phyloP scores from a whole-genome alignment of 2,797 vertebrate genomes.

The Acanthurus lineatus region DNA sequence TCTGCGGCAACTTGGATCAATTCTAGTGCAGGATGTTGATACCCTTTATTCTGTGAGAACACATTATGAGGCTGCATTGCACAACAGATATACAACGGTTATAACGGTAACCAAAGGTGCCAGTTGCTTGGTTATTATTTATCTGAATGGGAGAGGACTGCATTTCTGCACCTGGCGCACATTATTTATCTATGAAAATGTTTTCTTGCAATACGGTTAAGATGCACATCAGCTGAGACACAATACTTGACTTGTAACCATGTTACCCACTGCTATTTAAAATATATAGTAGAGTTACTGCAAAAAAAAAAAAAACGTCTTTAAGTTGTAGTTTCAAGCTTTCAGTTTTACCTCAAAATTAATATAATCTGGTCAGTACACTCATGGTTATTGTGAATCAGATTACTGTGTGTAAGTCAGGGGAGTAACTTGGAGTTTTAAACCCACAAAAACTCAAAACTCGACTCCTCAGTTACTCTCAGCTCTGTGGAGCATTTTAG shows the following conservation, averaged over 20 bases:
- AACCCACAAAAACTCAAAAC: not conserved
- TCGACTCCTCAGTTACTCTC: not conserved
- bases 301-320: not conserved
- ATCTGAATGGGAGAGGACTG: constrained; percentile 2
- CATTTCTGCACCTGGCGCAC: not conserved
- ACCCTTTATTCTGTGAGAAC: constrained; percentile 23
- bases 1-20: constrained; percentile 55
- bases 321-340: constrained; percentile 16
- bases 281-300: not conserved
- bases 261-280: not conserved
- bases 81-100: constrained; percentile 11
- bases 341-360: not conserved
- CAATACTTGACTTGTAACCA: constrained; percentile 12
- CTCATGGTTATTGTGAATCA: not conserved
- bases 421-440: not conserved
- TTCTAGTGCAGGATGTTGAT: constrained; percentile 43
- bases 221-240: constrained; percentile 7
- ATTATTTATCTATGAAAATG: not conserved
- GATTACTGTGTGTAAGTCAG: not conserved
- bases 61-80: constrained; percentile 32
- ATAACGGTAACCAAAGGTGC: constrained; percentile 14
- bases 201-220: constrained; percentile 1
- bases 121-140: constrained; percentile 5
- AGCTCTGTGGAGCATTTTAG: not conserved
- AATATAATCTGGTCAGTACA: not conserved